Base-by-base conservation (phyloP, 2,888 invertebrate genomes). In the Hirudinaria manillensis region DNA sequence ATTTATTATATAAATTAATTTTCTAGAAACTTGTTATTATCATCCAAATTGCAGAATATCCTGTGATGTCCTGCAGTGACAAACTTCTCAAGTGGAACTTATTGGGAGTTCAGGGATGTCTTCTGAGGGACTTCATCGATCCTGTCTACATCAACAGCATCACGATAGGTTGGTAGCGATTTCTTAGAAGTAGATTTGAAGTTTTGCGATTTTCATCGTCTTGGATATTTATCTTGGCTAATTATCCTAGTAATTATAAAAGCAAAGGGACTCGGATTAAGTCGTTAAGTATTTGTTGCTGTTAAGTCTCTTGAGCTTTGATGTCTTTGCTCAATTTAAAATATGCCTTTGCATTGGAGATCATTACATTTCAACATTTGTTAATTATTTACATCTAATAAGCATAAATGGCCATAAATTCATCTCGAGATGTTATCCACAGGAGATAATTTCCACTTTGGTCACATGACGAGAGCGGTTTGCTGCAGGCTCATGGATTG, bases 51-150 rank as follows among this genome's bases (percentile, higher is more conserved):
- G 3, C 45, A 45, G 45, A 45, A 10, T 45, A 45, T 10, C 45
- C 45, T 45, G 45, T 45, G 34, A 84, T 84, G 84, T 81, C 81
- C 0, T 79, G 81, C 71, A 83, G 83, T 77, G 84, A 84, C 75
- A 84, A 84, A 79, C 77, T 84, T 4, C 78, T 84, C 2, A 80
- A 81, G 65, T 84, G 83, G 83, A 83, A 84, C 76, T 78, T 83
- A 2, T 80, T 83, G 0, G 84, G 84, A 0, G 68, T 84, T 21
- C 84, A 84, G 79, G 84, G 84, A 13, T 82, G 82, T 0, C 77
- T 83, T 3, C 80, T 81, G 70, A 80, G 80, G 34, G 79, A 80
- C 70, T 81, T 82, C 77, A 73, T 82, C 0, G 78, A 80, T 27
- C 84, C 84, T 0, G 77, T 83, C 34, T 84, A 83, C 72, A 34